Evolutionary conservation across 2,797 vertebrate genomes (phyloP).

Genomic region (Lemur catta): DNA sequence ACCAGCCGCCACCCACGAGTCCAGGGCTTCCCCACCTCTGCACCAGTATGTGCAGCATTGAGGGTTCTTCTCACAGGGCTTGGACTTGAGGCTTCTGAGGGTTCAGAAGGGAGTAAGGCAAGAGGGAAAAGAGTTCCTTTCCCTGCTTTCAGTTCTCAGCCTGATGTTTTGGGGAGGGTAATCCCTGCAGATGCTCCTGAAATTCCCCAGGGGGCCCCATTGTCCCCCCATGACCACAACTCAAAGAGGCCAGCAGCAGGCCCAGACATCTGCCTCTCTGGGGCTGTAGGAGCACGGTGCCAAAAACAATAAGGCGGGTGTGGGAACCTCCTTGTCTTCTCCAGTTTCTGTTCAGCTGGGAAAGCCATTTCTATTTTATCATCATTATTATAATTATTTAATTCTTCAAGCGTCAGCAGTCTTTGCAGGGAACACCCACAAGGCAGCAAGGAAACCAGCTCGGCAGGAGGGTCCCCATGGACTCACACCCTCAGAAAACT

Average conservation of each 20-base stretch:
- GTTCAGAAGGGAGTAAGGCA: background rate
- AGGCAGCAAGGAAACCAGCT: conserved; percentile 61
- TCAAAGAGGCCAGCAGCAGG: conserved; percentile 36
- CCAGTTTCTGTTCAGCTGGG: conserved; percentile 72
- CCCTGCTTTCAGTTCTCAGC: conserved; percentile 19
- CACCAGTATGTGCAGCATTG: background rate
- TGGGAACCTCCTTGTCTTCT: conserved; percentile 71
- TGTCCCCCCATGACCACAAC: conserved; percentile 17
- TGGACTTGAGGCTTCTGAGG: background rate
- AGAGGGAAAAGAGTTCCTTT: background rate
- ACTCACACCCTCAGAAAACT: conserved; percentile 17
- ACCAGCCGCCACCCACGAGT: too few species aligned
- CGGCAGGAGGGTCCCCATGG: background rate
- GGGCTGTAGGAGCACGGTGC: conserved; percentile 24
- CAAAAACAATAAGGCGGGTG: conserved; percentile 69
- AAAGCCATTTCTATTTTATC: conserved; percentile 73
- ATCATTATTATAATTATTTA: conserved; percentile 70
- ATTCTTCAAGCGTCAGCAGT: conserved; percentile 70
- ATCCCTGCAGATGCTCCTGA: conserved; percentile 48
- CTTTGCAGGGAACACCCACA: conserved; percentile 70
- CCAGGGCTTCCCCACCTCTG: background rate
- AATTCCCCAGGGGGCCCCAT: conserved; percentile 51
- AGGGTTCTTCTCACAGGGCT: background rate
- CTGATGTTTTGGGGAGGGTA: background rate
- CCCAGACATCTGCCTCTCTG: conserved; percentile 61